Evolutionary conservation across 2,888 invertebrate genomes (phyloP).

Genomic region (Sepioteuthis lessoniana): DNA sequence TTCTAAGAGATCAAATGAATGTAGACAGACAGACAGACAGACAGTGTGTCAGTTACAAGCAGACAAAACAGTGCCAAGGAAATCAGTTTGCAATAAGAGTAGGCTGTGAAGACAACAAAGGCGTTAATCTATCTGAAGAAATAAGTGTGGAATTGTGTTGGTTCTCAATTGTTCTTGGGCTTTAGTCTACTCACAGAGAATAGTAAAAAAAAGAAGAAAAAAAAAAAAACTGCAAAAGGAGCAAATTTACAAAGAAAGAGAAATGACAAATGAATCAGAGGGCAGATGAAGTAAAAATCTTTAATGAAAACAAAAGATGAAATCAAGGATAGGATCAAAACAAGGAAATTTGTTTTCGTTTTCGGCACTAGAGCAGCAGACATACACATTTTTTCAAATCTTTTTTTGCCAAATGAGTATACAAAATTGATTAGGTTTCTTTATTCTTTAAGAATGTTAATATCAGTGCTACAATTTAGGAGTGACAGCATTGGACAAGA

Average conservation of each 20-base stretch:
- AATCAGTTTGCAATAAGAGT: neutral
- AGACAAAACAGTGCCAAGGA: neutral
- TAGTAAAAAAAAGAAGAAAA: neutral
- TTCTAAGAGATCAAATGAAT: neutral
- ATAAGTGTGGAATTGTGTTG: neutral
- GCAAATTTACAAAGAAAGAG: neutral
- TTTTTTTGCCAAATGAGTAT: neutral
- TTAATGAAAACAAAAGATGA: neutral
- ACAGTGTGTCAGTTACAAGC: neutral
- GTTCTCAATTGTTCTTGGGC: neutral
- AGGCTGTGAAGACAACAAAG: neutral
- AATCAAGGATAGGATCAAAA: neutral
- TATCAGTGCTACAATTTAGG: neutral
- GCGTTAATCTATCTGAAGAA: slow-evolving; percentile 17
- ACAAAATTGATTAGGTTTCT: too few species aligned
- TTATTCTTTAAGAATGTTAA: neutral
- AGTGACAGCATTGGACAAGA: neutral
- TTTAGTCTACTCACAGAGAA: neutral
- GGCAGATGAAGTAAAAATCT: neutral
- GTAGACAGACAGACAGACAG: neutral
- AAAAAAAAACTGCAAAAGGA: too few species aligned
- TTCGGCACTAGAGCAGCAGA: neutral
- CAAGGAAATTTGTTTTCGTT: neutral
- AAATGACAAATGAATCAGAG: neutral
- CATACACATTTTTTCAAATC: neutral